Evolutionary conservation across 1,140 invertebrate genomes (phyloP).

Genomic region (Periplaneta americana): DNA sequence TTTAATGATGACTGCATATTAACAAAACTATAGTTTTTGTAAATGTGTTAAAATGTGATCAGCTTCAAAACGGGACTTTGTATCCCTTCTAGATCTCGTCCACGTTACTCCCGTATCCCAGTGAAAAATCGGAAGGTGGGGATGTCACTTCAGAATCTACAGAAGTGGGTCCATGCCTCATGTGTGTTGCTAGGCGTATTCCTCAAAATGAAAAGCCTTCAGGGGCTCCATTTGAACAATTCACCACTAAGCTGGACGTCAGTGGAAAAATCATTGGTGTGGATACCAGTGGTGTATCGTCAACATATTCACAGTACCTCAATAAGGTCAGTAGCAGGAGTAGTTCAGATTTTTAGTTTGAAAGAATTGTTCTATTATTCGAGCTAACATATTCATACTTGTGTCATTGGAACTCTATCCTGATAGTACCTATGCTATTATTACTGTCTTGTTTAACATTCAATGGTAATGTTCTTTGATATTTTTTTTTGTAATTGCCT

Average conservation of each 20-base stretch:
- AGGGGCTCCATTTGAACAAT: constrained; percentile 69
- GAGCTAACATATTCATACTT: too few relatives aligned
- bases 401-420: too few relatives aligned
- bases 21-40: too few relatives aligned
- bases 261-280: constrained; percentile 76
- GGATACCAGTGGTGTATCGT: constrained; percentile 64
- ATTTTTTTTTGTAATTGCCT: too few relatives aligned
- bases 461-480: too few relatives aligned
- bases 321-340: constrained; percentile 57
- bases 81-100: constrained; percentile 44
- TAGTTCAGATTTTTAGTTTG: too few relatives aligned
- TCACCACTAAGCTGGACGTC: constrained; percentile 85
- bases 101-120: constrained; percentile 45
- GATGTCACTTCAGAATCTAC: constrained; percentile 30
- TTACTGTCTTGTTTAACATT: too few relatives aligned
- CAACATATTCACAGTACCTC: constrained; percentile 56
- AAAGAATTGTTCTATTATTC: too few relatives aligned
- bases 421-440: too few relatives aligned
- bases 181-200: constrained; percentile 79
- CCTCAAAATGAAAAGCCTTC: constrained; percentile 68
- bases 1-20: too few relatives aligned
- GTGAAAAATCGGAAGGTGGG: constrained; percentile 34
- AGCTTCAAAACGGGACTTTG: too few relatives aligned
- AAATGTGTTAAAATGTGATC: too few relatives aligned
- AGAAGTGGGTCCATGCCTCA: constrained; percentile 55